Evolutionary conservation across 1,140 invertebrate genomes (phyloP).

Genomic region (Trachelipus rathkii): DNA sequence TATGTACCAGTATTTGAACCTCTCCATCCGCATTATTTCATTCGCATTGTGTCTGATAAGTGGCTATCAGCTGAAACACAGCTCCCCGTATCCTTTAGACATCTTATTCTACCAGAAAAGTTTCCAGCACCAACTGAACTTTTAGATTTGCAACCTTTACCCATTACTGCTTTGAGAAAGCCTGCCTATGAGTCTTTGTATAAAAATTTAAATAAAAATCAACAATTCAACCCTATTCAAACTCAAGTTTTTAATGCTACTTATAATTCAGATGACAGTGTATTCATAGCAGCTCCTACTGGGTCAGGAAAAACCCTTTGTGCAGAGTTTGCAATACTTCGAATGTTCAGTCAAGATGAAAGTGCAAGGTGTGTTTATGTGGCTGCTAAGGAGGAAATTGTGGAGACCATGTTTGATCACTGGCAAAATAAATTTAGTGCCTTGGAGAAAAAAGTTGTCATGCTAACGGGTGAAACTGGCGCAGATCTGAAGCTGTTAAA

Average conservation of each 20-base stretch:
- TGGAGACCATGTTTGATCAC: conserved; percentile 83
- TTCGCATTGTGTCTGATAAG: conserved; percentile 59
- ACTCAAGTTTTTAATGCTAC: conserved; percentile 99
- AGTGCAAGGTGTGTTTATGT: conserved; percentile 79
- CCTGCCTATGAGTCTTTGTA: conserved; percentile 81
- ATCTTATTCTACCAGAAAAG: conserved; percentile 96
- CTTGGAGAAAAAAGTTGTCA: conserved; percentile 70
- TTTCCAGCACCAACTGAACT: conserved; percentile 96
- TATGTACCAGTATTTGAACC: conserved; percentile 99
- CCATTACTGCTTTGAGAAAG: conserved; percentile 74
- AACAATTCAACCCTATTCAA: conserved; percentile 97
- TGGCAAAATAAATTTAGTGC: conserved; percentile 85
- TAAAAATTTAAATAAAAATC: conserved; percentile 65
- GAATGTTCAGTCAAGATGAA: conserved; percentile 71
- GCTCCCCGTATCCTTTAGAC: conserved; percentile 93
- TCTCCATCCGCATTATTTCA: conserved; percentile 94
- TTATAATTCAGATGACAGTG: conserved; percentile 98
- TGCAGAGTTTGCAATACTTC: conserved; percentile 92
- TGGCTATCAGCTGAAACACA: conserved; percentile 94
- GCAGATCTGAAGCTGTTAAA: conserved; percentile 87
- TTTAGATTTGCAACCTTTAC: conserved; percentile 93
- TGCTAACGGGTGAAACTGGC: conserved; percentile 95
- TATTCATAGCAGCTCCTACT: conserved; percentile 95
- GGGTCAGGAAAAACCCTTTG: conserved; percentile 96
- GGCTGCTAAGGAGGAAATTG: conserved; percentile 84